Evolutionary conservation across 1,140 invertebrate species (phyloP), one percentile per base, ranked within the genome.

Genomic region (Notospermus geniculatus): DNA sequence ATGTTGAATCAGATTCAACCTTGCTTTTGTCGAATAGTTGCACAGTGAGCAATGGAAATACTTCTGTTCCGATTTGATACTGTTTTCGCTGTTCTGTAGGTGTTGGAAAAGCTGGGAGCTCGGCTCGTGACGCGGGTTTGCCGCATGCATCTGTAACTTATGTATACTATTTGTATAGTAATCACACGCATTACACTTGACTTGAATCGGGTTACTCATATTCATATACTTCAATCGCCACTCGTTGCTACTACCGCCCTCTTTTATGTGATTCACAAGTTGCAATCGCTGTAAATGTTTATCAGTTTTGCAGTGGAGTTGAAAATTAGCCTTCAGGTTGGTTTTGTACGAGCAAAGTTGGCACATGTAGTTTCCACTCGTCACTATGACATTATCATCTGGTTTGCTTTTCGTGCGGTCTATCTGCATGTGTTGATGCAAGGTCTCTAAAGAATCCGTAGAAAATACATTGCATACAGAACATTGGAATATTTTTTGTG

Each of bases 231-330:
- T 95, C 59, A 97, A 81, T 76, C 96, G 94, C 91, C 95, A 97
- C 75, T 97, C 94, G 80, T 97, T 97, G 27, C 88, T 83, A 0
- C 88, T 84, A 0, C 95, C 95, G 54, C 95, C 95, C 82, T 98
- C 95, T 72, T 95, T 93, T 9, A 98, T 93, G 77, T 98, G 95
- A 80, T 97, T 98, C 13, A 98, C 93, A 76, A 98, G 92, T 73
- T 98, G 96, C 68, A 99, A 84, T 75, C 95, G 87, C 80, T 99
- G 97, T 57, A 98, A 83, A 84, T 99, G 97, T 81, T 99, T 99
- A 82, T 99, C 97, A 29, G 97, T 99, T 83, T 98, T 98, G 79
- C 95, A 98, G 77, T 99, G 97, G 19, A 99, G 86, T 82, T 99
- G 96, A 83, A 99, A 99, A 83, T 99, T 99, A 5, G 97, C 97